A percentile compares a stretch with the other conserved stretches of the same genome.
Evolutionary conservation across 2,797 vertebrate species (phyloP).

Genomic region (Sebastiscus albofasciatus): DNA sequence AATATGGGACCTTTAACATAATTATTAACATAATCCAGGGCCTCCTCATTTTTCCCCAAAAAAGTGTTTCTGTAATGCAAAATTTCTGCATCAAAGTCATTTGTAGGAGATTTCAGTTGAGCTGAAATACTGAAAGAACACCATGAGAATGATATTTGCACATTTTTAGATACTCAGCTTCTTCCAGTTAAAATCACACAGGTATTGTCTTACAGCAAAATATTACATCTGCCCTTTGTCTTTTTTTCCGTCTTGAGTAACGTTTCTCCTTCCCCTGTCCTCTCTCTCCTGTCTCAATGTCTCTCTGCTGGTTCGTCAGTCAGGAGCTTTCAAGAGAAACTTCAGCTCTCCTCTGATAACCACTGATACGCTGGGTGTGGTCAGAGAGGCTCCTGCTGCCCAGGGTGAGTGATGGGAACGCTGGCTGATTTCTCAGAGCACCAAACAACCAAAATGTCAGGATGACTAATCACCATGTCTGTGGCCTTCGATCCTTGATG

Average conservation of each 20-base stretch:
- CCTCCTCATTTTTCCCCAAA: not conserved
- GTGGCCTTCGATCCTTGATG: slow-evolving; percentile 31
- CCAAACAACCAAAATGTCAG: slow-evolving; percentile 25
- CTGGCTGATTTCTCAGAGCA: slow-evolving; percentile 29
- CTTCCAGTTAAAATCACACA: slow-evolving; percentile 8
- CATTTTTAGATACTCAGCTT: not conserved
- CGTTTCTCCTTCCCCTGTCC: slow-evolving; percentile 5
- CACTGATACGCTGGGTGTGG: slow-evolving; percentile 81
- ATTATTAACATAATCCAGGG: not conserved
- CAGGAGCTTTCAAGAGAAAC: slow-evolving; percentile 89
- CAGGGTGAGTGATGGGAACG: slow-evolving; percentile 82
- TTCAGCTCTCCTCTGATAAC: slow-evolving; percentile 92
- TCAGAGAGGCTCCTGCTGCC: slow-evolving; percentile 83
- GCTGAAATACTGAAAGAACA: not conserved
- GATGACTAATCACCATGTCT: slow-evolving; percentile 45
- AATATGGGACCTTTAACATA: no score
- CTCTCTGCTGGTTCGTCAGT: slow-evolving; percentile 67
- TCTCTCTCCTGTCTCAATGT: not conserved
- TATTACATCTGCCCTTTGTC: not conserved
- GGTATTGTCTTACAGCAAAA: slow-evolving; percentile 7
- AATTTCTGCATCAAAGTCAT: not conserved
- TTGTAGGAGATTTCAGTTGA: not conserved
- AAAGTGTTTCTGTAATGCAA: not conserved
- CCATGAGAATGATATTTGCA: not conserved
- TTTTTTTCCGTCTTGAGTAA: slow-evolving; percentile 16